phyloP scores from a whole-genome alignment of 1,140 invertebrate species.

The Wasmannia auropunctata region DNA sequence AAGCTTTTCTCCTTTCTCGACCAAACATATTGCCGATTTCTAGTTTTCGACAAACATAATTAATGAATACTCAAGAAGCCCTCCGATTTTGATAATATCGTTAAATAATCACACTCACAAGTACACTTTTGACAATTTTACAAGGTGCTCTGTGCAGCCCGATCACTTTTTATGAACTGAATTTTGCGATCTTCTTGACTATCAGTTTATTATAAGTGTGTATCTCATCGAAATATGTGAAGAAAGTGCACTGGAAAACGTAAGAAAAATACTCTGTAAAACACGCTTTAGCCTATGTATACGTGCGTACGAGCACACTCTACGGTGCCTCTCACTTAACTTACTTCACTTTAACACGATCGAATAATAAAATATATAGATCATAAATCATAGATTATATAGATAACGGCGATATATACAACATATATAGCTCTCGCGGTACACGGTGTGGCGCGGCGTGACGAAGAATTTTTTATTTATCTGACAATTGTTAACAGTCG shows the following conservation, averaged over 20 bases:
- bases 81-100: conserved; percentile 23
- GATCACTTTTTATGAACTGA: not conserved
- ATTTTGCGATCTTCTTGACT: not conserved
- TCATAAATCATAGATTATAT: conserved; percentile 39
- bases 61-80: not conserved
- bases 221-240: conserved; percentile 46
- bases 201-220: conserved; percentile 49
- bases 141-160: not conserved
- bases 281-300: conserved; percentile 66
- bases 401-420: not conserved
- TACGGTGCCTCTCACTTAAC: conserved; percentile 77
- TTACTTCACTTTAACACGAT: conserved; percentile 69
- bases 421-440: not conserved
- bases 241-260: conserved; percentile 45
- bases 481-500: not conserved
- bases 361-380: conserved; percentile 52
- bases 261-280: conserved; percentile 64
- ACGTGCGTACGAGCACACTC: conserved; percentile 68
- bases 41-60: not conserved
- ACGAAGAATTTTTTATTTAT: conserved; percentile 48
- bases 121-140: conserved; percentile 37
- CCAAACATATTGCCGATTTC: not conserved
- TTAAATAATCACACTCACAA: too few relatives aligned
- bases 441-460: not conserved
- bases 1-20: not conserved